Evolutionary conservation across 2,888 invertebrate species (phyloP), one percentile per base, ranked within the genome.

Genomic region (Leptinotarsa rubiginosa): DNA sequence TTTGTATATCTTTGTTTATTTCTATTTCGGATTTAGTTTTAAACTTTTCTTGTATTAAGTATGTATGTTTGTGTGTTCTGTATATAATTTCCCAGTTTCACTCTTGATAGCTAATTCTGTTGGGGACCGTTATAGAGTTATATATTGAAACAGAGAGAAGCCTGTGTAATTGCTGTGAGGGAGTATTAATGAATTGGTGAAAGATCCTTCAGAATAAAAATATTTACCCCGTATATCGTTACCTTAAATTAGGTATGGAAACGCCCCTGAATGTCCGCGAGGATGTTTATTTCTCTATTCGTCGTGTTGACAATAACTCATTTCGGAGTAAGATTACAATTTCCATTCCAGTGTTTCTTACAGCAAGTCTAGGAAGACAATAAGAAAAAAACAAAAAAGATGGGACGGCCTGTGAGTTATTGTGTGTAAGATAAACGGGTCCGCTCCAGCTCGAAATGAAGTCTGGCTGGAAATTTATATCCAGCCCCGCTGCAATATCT

Each of bases 391-490:
- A 85, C 84, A 86, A 86, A 86, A 84, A 87, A 86, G 85, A 84
- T 85, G 84, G 87, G 88, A 87, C 87, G 86, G 85, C 85, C 82
- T 81, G 87, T 88, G 91, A 92, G 89, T 92, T 91, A 92, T 92
- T 91, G 90, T 90, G 89, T 90, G 90, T 89, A 92, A 92, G 91
- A 92, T 92, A 92, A 92, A 92, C 91, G 92, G 91, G 91, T 89
- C 90, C 90, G 90, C 91, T 91, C 91, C 90, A 89, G 90, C 90
- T 91, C 92, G 91, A 92, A 92, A 92, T 92, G 92, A 92, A 92
- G 92, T 92, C 91, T 88, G 87, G 90, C 88, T 88, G 88, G 91
- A 87, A 88, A 88, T 88, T 88, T 88, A 88, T 87, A 85, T 84
- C 81, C 82, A 84, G 85, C 85, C 86, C 85, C 81, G 86, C 85